Percentiles rank a stretch among this genome's conserved stretches.
phyloP scores from a whole-genome alignment of 2,113 vertebrate species.

The Tretioscincus oriximinensis region DNA sequence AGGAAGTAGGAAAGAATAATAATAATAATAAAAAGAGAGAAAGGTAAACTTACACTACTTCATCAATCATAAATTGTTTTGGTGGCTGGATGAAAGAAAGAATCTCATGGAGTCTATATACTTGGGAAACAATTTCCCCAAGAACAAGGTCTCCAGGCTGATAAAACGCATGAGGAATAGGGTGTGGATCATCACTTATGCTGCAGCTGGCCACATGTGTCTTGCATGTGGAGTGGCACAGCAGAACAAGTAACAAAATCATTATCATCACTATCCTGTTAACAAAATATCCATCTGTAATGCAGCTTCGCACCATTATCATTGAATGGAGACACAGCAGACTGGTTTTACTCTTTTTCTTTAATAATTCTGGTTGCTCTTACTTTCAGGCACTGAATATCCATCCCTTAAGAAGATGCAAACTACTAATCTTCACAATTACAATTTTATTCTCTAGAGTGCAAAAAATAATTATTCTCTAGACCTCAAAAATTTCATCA shows the following conservation, averaged over 20 bases:
- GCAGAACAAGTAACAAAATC: background rate
- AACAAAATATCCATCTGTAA: background rate
- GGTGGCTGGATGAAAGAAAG: background rate
- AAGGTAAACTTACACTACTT: background rate
- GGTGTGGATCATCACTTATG: background rate
- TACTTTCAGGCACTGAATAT: no score
- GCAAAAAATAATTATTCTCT: no score
- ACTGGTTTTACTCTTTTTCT: no score
- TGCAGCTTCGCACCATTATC: background rate
- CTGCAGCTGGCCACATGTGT: background rate
- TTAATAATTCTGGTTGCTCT: no score
- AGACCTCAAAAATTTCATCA: no score
- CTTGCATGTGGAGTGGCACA: background rate
- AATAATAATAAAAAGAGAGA: no score
- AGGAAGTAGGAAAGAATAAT: no score
- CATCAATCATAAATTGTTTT: background rate
- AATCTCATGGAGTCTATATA: background rate
- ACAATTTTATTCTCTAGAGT: no score
- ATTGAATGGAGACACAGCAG: no score
- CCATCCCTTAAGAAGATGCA: no score
- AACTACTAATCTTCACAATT: no score
- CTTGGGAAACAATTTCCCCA: background rate
- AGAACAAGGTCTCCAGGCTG: background rate
- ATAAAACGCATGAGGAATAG: background rate
- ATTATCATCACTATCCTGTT: background rate